These are phyloP conservation scores for Syngnathoides biaculeatus DNA, from an alignment of 2,113 vertebrate genomes.

Conservation along the genomic window DNA sequence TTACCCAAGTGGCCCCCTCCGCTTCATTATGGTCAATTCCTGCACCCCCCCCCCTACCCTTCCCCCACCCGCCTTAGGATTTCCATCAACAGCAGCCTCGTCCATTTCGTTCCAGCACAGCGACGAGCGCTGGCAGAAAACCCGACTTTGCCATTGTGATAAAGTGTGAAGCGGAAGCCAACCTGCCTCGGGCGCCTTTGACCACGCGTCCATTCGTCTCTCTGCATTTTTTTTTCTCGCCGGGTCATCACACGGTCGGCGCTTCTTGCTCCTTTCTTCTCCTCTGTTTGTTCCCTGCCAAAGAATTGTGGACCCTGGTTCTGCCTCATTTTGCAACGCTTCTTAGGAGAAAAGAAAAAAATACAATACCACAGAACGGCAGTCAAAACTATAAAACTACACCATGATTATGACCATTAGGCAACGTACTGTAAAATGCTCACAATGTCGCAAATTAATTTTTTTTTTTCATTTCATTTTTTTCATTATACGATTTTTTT, in stretches of 20 bases:
- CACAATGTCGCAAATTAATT: no score
- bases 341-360: not conserved
- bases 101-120: not conserved
- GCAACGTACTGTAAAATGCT: no score
- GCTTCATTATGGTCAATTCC: no score
- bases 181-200: not conserved
- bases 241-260: slow-evolving; percentile 6
- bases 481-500: no score
- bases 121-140: not conserved
- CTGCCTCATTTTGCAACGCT: not conserved
- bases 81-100: not conserved
- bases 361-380: no score
- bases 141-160: not conserved
- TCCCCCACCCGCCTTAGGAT: no score
- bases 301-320: not conserved
- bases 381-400: no score
- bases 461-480: no score
- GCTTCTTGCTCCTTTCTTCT: not conserved
- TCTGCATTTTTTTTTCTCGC: not conserved
- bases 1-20: no score
- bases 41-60: no score
- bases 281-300: not conserved
- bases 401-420: no score
- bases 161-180: not conserved
- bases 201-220: not conserved